Base-by-base conservation (phyloP, 2,113 vertebrate genomes). In the Apaloderma vittatum region DNA sequence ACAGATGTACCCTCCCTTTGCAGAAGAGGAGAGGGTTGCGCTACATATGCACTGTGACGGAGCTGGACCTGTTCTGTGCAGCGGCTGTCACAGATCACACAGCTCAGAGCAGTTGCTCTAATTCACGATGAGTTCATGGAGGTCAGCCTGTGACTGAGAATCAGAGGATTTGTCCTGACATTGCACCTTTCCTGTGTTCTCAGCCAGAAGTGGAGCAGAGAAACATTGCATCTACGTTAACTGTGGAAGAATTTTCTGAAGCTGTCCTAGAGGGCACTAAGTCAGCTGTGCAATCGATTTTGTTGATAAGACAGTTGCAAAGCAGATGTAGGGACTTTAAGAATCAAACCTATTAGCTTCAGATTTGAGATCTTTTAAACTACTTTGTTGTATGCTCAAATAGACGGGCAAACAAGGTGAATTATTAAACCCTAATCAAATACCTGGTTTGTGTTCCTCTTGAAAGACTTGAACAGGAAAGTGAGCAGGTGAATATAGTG, bases 181-280 rank as follows among this genome's bases (percentile, higher is more conserved):
- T 75, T 85, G 77, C 93, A 93, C 91, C 93, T 95, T 87, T 72
- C 45, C 45, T 45, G 15, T 75, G 36, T 61, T 90, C 76, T 57
- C 66, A 75, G 84, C 65, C 77, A 81, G 65, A 52, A 91, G 61
- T 9, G 43, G 59, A 92, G 26, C 72, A 91, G 63, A 94, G 93
- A 94, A 94, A 93, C 89, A 91, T 74, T 80, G 55, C 67, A 20
- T 66, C 88, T 92, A 80, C 49, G 32, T 96, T 77, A 95, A 95
- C 88, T 88, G 91, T 55, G 30, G 68, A 84, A 94, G 79, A 88
- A 88, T 90, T 88, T 92, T 93, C 67, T 94, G 86, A 77, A 86
- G 63, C 88, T 94, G 55, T 88, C 54, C 63, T 93, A 58, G 82
- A 80, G 62, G 81, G 74, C 67, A 95, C 30, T 92, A 94, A 94